phyloP scores from a whole-genome alignment of 2,888 invertebrate genomes.

The Loripinus fragilis region DNA sequence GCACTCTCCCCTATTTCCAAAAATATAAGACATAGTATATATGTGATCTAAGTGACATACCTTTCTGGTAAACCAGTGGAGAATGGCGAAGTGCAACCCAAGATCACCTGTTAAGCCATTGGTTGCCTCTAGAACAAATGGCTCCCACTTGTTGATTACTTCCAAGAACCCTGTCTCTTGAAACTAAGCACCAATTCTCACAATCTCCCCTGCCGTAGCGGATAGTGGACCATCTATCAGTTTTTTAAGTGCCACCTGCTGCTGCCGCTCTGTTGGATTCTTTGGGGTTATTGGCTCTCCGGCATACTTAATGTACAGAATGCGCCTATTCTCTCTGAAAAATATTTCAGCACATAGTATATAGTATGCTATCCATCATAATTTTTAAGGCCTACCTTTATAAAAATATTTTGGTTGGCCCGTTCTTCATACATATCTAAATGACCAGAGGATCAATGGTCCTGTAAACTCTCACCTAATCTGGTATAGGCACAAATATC shows the following conservation, averaged over 20 bases:
- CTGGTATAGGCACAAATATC: no score
- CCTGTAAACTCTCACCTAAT: no score
- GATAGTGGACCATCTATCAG: background rate
- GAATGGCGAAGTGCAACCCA: background rate
- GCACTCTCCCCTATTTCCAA: no score
- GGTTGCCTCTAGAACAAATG: background rate
- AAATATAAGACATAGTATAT: no score
- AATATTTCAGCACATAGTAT: background rate
- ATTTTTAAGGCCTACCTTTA: no score
- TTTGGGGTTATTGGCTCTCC: background rate
- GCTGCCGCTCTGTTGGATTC: background rate
- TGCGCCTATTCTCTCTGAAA: background rate
- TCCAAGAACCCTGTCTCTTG: background rate
- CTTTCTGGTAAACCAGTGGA: slow-evolving; percentile 7
- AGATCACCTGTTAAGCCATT: slow-evolving; percentile 1
- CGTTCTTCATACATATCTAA: no score
- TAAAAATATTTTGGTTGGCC: no score
- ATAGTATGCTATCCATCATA: no score
- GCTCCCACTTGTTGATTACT: background rate
- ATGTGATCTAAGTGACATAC: no score
- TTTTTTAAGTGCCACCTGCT: background rate
- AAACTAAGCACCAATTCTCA: background rate
- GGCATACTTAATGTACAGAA: background rate
- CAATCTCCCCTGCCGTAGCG: background rate
- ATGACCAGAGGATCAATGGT: no score